Percentiles rank a stretch among this genome's conserved stretches.
Conservation (phyloP, 2,113 vertebrate genomes). For the Menidia beryllina region DNA sequence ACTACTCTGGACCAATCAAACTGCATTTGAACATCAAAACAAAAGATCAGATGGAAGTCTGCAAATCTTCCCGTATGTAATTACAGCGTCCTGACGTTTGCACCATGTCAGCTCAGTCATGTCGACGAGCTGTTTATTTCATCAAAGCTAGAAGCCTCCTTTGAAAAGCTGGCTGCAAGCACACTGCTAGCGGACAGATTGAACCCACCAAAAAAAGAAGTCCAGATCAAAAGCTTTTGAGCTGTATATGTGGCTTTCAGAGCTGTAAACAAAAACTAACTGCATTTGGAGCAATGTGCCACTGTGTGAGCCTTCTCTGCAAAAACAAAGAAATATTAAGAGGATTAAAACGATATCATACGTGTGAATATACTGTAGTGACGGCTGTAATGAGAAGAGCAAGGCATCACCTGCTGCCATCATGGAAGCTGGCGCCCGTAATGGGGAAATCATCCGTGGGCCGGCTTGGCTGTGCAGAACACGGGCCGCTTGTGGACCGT, state of each 20-base stretch:
- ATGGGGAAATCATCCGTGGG: constrained; percentile 25
- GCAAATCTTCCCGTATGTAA: constrained; percentile 38
- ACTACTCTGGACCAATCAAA: constrained; percentile 38
- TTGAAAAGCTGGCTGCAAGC: constrained; percentile 38
- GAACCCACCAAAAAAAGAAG: neutral
- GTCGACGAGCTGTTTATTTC: constrained; percentile 45
- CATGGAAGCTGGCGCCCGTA: constrained; percentile 1
- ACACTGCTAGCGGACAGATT: constrained; percentile 14
- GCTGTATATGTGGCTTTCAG: constrained; percentile 14
- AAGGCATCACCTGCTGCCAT: constrained; percentile 40
- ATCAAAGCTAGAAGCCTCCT: constrained; percentile 11
- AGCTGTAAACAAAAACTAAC: constrained; percentile 46
- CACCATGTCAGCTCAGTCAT: constrained; percentile 27
- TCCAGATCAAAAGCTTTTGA: constrained; percentile 17
- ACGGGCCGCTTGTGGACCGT: constrained; percentile 32
- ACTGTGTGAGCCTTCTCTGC: constrained; percentile 20
- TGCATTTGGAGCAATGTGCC: constrained; percentile 34
- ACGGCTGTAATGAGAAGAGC: constrained; percentile 24
- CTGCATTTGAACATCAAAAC: constrained; percentile 57
- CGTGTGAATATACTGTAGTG: constrained; percentile 18
- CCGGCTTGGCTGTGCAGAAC: constrained; percentile 19
- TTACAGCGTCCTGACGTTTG: constrained; percentile 25
- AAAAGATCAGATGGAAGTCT: constrained; percentile 47
- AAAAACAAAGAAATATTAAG: constrained; percentile 14
- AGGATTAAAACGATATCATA: constrained; percentile 22